Evolutionary conservation across 1,140 invertebrate species (phyloP).

Genomic region (Scaptomyza hsui): DNA sequence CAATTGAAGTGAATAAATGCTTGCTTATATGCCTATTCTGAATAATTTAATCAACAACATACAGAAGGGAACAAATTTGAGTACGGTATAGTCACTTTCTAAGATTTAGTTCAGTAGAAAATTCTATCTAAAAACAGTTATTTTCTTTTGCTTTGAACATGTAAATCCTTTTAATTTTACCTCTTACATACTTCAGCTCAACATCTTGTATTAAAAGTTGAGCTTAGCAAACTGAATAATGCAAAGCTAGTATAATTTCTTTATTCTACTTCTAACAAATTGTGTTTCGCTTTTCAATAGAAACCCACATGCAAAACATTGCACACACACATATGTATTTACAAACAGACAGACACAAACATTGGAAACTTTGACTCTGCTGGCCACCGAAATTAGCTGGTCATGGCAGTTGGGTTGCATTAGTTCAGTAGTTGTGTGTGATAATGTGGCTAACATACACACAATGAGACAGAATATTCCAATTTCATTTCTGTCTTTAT

Average conservation of each 20-base stretch:
- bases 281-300: constrained; percentile 19
- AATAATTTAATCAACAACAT: not conserved
- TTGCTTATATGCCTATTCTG: too few relatives aligned
- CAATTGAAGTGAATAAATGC: not conserved
- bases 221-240: constrained; percentile 1
- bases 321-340: constrained; percentile 2
- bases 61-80: too few relatives aligned
- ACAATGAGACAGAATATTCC: constrained; percentile 8
- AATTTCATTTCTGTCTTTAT: constrained; percentile 14
- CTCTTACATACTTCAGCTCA: too few relatives aligned
- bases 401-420: constrained; percentile 21
- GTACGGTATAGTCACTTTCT: too few relatives aligned
- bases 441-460: constrained; percentile 33
- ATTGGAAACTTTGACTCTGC: constrained; percentile 23
- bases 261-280: constrained; percentile 13
- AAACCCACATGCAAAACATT: constrained; percentile 17
- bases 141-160: too few relatives aligned
- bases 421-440: constrained; percentile 14
- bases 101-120: too few relatives aligned
- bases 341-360: not conserved
- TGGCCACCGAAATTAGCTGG: constrained; percentile 41
- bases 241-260: constrained; percentile 26
- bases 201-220: not conserved
- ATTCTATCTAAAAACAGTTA: too few relatives aligned
- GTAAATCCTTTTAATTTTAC: too few relatives aligned